Evolutionary conservation across 2,797 vertebrate species (phyloP).

Genomic region (Amphiprion clarkii): DNA sequence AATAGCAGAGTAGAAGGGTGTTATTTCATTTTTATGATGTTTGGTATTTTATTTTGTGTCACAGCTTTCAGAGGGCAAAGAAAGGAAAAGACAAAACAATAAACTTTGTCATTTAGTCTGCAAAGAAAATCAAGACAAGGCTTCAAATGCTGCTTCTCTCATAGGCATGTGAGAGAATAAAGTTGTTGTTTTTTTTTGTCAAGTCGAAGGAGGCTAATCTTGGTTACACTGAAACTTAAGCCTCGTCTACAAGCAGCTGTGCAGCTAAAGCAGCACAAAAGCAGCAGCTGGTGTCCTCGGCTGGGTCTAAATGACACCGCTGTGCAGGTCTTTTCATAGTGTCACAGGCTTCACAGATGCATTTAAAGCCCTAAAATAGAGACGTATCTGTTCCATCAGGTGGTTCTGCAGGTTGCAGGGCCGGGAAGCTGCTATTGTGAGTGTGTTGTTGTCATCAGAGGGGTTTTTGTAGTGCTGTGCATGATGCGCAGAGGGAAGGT

Average conservation of each 20-base stretch:
- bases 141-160: slow-evolving; percentile 3
- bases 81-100: neutral
- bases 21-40: neutral
- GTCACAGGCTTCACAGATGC: neutral
- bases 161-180: neutral
- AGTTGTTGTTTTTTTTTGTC: neutral
- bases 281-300: slow-evolving; percentile 13
- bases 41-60: neutral
- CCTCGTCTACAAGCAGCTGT: slow-evolving; percentile 13
- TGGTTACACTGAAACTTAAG: slow-evolving; percentile 16
- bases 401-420: neutral
- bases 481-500: neutral
- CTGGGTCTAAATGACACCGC: neutral
- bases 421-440: neutral
- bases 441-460: neutral
- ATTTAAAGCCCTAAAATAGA: neutral
- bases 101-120: neutral
- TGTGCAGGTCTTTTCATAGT: neutral
- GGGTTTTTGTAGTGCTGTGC: slow-evolving; percentile 1
- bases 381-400: neutral
- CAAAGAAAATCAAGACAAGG: neutral
- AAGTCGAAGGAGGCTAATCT: slow-evolving; percentile 1
- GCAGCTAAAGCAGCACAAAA: slow-evolving; percentile 11
- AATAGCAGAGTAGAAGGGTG: neutral
- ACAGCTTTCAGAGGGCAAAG: neutral